These are phyloP conservation scores for Drosophila mulleri DNA, from an alignment of 2,888 invertebrate genomes.

Conservation along the genomic window DNA sequence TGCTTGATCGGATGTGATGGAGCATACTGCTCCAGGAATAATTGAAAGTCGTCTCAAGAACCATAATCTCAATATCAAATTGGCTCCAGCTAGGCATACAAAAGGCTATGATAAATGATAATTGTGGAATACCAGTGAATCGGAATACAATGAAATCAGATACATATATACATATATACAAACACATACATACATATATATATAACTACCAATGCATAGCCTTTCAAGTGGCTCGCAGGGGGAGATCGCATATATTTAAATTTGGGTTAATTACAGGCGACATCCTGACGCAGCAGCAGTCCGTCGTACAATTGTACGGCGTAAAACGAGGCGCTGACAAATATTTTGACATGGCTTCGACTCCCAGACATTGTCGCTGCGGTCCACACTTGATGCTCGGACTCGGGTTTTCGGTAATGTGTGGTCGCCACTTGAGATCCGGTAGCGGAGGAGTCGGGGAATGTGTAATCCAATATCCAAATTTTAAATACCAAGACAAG, in stretches of 20 bases:
- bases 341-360: slow-evolving; percentile 74
- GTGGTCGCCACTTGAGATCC: slow-evolving; percentile 62
- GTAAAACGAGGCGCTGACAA: slow-evolving; percentile 75
- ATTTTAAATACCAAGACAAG: slow-evolving; percentile 5
- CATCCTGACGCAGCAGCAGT: slow-evolving; percentile 62
- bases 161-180: not conserved
- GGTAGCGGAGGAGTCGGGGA: slow-evolving; percentile 37
- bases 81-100: not conserved
- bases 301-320: slow-evolving; percentile 57
- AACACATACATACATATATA: not conserved
- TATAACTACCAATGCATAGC: slow-evolving; percentile 13
- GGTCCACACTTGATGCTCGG: slow-evolving; percentile 54
- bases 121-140: not conserved
- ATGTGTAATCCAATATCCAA: slow-evolving; percentile 37
- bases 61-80: not conserved
- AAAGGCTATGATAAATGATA: slow-evolving; percentile 3
- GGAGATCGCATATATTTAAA: slow-evolving; percentile 31
- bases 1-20: slow-evolving; percentile 1
- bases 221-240: slow-evolving; percentile 41
- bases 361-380: slow-evolving; percentile 46
- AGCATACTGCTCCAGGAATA: not conserved
- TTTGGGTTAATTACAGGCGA: slow-evolving; percentile 63
- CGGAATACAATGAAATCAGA: not conserved
- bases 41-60: not conserved
- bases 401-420: slow-evolving; percentile 39